phyloP scores from a whole-genome alignment of 2,113 vertebrate species.

The Actenoides hombroni region DNA sequence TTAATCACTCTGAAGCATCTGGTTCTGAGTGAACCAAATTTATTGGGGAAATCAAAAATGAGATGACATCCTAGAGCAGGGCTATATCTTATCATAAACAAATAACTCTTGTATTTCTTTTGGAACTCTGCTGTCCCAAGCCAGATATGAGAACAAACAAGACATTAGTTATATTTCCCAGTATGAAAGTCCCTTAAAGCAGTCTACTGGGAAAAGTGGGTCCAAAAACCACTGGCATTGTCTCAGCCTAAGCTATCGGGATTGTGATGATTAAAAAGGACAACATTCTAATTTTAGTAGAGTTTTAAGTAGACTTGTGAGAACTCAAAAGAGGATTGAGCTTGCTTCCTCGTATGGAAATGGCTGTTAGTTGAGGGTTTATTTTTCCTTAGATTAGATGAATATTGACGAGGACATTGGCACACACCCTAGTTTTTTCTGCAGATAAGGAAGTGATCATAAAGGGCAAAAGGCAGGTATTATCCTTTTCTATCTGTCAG shows the following conservation, averaged over 20 bases:
- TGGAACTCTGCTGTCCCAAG: slow-evolving; percentile 17
- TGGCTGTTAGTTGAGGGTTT: accelerated
- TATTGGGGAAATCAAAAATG: slow-evolving; percentile 6
- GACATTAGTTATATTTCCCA: not conserved
- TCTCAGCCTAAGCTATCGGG: not conserved
- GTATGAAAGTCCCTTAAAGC: slow-evolving; percentile 18
- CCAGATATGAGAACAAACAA: slow-evolving; percentile 33
- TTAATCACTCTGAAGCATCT: slow-evolving; percentile 24
- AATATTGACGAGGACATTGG: not conserved
- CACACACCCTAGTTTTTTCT: not conserved
- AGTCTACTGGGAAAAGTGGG: not conserved
- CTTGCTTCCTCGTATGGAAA: not conserved
- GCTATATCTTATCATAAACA: slow-evolving; percentile 48
- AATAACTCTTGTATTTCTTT: slow-evolving; percentile 41
- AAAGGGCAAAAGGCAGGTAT: not conserved
- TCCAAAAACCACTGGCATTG: slow-evolving; percentile 5
- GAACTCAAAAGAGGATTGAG: not conserved
- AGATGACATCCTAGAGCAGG: not conserved
- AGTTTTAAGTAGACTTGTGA: not conserved
- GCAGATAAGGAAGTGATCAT: not conserved
- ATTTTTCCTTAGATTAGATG: not conserved
- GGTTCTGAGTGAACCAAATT: not conserved
- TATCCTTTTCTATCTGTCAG: not conserved
- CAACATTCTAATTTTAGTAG: slow-evolving; percentile 21
- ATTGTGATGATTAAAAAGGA: not conserved